Percentiles rank a stretch among this genome's conserved stretches.
Evolutionary conservation across 2,797 vertebrate genomes (phyloP).

Genomic region (Peromyscus eremicus): DNA sequence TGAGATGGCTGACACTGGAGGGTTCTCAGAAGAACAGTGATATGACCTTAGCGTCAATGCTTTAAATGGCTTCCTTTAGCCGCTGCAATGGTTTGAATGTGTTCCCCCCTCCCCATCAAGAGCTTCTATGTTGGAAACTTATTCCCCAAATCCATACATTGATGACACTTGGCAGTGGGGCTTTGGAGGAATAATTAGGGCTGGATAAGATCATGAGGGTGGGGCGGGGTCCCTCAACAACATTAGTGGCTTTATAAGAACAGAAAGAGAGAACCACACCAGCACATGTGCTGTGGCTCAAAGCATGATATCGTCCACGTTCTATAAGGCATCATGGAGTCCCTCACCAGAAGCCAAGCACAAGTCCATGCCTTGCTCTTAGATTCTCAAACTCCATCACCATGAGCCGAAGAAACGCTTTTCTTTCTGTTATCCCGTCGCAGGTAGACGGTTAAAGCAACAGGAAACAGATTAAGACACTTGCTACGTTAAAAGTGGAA

Average conservation of each 20-base stretch:
- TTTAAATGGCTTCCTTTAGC: constrained; percentile 24
- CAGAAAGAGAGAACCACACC: neutral
- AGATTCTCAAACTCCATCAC: neutral
- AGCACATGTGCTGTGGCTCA: neutral
- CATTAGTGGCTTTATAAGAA: neutral
- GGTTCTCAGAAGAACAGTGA: neutral
- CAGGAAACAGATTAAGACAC: neutral
- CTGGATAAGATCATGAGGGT: neutral
- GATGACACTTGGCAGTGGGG: neutral
- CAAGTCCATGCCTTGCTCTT: neutral
- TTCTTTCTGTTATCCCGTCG: neutral
- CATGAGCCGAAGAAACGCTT: neutral
- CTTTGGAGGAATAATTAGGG: neutral
- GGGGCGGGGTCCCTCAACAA: neutral
- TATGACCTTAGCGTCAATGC: neutral
- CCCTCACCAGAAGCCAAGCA: neutral
- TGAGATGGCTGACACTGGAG: neutral
- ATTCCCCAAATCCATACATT: neutral
- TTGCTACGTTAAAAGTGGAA: neutral
- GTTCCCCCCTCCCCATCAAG: too few relatives aligned
- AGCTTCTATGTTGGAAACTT: neutral
- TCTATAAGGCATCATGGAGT: neutral
- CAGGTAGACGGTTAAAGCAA: neutral
- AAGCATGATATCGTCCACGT: neutral
- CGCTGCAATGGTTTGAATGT: neutral